A percentile compares a stretch with the other conserved stretches of the same genome.
These are phyloP conservation scores for Ivindomyrus marchei DNA, from an alignment of 2,113 vertebrate genomes.

Conservation along the genomic window DNA sequence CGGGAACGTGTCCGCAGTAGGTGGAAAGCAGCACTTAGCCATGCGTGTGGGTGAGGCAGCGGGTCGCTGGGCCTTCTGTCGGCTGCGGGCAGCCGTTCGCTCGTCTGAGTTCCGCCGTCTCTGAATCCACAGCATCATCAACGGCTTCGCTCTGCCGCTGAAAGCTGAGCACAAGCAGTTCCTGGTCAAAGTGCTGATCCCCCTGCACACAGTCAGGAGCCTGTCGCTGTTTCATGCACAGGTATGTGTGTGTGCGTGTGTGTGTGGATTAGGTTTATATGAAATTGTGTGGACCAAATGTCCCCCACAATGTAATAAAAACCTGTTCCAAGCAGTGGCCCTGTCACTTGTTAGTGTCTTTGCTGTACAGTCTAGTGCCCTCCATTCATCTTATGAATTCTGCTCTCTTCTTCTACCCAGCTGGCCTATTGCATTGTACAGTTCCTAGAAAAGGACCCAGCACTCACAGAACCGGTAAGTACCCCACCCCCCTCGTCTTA, in stretches of 20 bases:
- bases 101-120: background rate
- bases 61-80: background rate
- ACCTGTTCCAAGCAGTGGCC: background rate
- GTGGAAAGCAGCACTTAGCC: background rate
- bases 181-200: conserved; percentile 98
- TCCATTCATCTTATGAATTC: background rate
- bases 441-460: conserved; percentile 98
- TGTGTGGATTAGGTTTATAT: background rate
- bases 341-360: background rate
- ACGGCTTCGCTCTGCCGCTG: conserved; percentile 97
- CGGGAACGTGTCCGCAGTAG: background rate
- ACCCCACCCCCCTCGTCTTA: too few relatives aligned
- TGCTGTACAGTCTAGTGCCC: background rate
- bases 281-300: too few relatives aligned
- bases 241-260: conserved; percentile 57
- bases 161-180: conserved; percentile 99
- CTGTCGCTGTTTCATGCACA: conserved; percentile 98
- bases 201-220: conserved; percentile 94
- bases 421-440: conserved; percentile 99
- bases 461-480: conserved; percentile 91
- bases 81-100: background rate
- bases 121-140: conserved; percentile 84
- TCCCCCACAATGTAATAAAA: too few relatives aligned
- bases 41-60: background rate
- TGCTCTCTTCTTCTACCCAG: conserved; percentile 51